Percentiles rank a stretch among this genome's conserved stretches.
Evolutionary conservation across 1,140 invertebrate genomes (phyloP).

Genomic region (Diabrotica undecimpunctata): DNA sequence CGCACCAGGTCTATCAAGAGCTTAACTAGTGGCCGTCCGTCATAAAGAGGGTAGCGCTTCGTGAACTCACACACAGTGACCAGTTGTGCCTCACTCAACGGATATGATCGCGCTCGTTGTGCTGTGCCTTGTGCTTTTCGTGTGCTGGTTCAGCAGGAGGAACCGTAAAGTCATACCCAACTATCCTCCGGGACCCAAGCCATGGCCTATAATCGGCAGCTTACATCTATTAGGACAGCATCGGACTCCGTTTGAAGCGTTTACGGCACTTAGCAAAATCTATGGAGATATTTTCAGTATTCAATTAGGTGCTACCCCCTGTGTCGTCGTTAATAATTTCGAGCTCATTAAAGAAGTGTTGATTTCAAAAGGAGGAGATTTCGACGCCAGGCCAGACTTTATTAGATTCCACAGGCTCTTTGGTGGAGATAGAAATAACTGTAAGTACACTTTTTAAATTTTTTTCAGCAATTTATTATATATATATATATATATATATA

Average conservation of each 20-base stretch:
- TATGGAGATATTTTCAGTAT: constrained; percentile 77
- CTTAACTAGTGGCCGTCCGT: constrained; percentile 32
- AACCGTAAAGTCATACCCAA: constrained; percentile 31
- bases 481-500: too few species aligned
- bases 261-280: constrained; percentile 62
- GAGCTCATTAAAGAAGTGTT: constrained; percentile 73
- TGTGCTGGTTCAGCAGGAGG: constrained; percentile 35
- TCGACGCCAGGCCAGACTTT: constrained; percentile 79
- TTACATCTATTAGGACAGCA: constrained; percentile 63
- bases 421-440: constrained; percentile 71
- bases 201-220: constrained; percentile 69
- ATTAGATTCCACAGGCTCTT: constrained; percentile 70
- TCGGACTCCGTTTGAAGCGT: constrained; percentile 68
- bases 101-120: constrained; percentile 40
- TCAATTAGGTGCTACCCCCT: constrained; percentile 64
- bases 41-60: constrained; percentile 46
- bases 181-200: constrained; percentile 58
- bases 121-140: constrained; percentile 37
- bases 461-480: constrained; percentile 1
- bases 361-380: constrained; percentile 73
- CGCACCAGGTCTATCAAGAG: constrained; percentile 35
- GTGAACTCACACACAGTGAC: constrained; percentile 41
- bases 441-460: constrained; percentile 55
- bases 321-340: constrained; percentile 74
- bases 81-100: constrained; percentile 30